Conservation (phyloP, 35 echinoderm and acorn worm species). For the Eucidaris tribuloides region DNA sequence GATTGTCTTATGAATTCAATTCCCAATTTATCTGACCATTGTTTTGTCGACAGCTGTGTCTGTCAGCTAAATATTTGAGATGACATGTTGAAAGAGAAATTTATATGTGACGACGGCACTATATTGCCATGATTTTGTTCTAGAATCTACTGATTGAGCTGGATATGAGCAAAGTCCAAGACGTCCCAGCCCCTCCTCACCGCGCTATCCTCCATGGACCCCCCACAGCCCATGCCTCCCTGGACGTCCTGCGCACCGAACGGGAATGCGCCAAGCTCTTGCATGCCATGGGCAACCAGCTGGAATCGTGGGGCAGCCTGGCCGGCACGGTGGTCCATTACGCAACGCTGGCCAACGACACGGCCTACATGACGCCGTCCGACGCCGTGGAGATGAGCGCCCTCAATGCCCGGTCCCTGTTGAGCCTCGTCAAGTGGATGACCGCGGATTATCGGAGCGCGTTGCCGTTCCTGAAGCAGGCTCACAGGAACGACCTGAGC, state of each 20-base stretch:
- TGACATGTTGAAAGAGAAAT: no score
- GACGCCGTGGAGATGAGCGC: slow-evolving; percentile 34
- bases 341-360: slow-evolving; percentile 37
- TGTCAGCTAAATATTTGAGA: no score
- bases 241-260: slow-evolving; percentile 51
- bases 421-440: slow-evolving; percentile 93
- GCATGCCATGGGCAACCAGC: slow-evolving; percentile 47
- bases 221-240: not conserved
- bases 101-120: no score
- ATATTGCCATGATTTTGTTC: no score
- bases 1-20: no score
- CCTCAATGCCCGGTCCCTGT: slow-evolving; percentile 69
- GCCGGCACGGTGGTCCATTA: slow-evolving; percentile 54
- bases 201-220: slow-evolving; percentile 9
- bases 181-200: slow-evolving; percentile 43
- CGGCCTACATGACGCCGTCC: not conserved
- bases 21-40: no score
- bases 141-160: not conserved
- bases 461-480: slow-evolving; percentile 72
- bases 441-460: slow-evolving; percentile 71
- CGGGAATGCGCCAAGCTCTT: slow-evolving; percentile 87
- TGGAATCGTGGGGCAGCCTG: slow-evolving; percentile 55
- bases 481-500: slow-evolving; percentile 31
- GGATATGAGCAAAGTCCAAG: no score
- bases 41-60: no score